Percentiles rank a stretch among this genome's conserved stretches.
These are phyloP conservation scores for Uloborus diversus DNA, from an alignment of 1,140 invertebrate genomes.

Conservation along the genomic window DNA sequence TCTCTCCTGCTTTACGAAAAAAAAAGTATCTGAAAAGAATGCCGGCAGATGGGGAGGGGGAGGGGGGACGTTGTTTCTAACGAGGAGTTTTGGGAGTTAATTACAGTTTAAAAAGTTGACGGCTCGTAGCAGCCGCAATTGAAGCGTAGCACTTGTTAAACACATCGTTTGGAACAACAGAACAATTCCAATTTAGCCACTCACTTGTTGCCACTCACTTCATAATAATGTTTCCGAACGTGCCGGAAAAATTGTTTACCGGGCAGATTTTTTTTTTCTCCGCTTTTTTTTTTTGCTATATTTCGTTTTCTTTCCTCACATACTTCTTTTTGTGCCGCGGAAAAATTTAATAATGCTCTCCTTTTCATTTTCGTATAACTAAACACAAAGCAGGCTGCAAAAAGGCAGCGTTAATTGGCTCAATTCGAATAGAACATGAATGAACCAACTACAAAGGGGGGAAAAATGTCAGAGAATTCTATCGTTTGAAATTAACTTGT, in stretches of 20 bases:
- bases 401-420: conserved; percentile 20
- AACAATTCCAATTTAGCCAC: conserved; percentile 36
- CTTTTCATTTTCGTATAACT: not conserved
- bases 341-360: conserved; percentile 23
- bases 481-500: not conserved
- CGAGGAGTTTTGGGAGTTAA: no score
- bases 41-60: no score
- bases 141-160: not conserved
- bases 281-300: not conserved
- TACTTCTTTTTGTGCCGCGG: not conserved
- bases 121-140: not conserved
- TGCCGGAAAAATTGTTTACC: conserved; percentile 29
- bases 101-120: conserved; percentile 27
- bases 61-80: no score
- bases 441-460: not conserved
- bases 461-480: conserved; percentile 1
- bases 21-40: no score
- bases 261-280: conserved; percentile 5
- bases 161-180: not conserved
- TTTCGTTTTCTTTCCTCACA: not conserved
- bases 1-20: no score
- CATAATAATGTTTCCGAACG: conserved; percentile 18
- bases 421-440: conserved; percentile 2
- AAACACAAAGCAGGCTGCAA: not conserved
- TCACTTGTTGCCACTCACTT: conserved; percentile 11